Conservation (phyloP, 2,113 vertebrate species). For the Nasalis larvatus region DNA sequence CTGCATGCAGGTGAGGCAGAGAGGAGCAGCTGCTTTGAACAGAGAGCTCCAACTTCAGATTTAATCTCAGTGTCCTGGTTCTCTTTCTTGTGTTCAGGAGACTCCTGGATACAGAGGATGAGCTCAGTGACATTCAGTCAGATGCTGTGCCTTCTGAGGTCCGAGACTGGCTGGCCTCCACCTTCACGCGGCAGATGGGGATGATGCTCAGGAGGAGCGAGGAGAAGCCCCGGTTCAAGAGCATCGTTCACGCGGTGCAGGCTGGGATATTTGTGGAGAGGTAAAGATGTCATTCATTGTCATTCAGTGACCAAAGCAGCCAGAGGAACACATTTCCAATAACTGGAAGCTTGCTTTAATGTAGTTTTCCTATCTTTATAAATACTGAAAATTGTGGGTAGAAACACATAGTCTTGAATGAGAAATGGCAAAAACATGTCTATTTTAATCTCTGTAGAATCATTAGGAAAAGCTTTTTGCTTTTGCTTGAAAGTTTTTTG, state of each 20-base stretch:
- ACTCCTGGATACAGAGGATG: slow-evolving; percentile 97
- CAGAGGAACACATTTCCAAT: background rate
- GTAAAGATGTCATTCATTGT: slow-evolving; percentile 77
- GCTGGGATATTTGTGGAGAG: slow-evolving; percentile 99
- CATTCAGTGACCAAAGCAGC: background rate
- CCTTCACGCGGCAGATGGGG: slow-evolving; percentile 98
- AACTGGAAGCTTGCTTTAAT: background rate
- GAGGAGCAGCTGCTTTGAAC: background rate
- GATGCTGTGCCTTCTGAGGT: slow-evolving; percentile 98
- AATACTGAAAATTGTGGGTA: background rate
- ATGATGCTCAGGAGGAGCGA: slow-evolving; percentile 95
- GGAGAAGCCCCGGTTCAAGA: slow-evolving; percentile 96
- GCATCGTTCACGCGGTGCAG: slow-evolving; percentile 98
- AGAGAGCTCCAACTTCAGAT: background rate
- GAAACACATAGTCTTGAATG: background rate
- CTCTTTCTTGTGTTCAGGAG: slow-evolving; percentile 83
- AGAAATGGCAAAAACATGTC: background rate
- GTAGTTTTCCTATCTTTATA: background rate
- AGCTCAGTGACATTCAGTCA: slow-evolving; percentile 97
- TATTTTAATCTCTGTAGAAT: background rate
- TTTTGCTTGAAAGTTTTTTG: background rate
- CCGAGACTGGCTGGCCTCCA: slow-evolving; percentile 98
- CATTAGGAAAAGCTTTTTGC: background rate
- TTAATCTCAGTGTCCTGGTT: background rate
- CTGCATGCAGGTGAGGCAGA: background rate